Evolutionary conservation across 2,797 vertebrate species (phyloP).

Genomic region (Acipenser oxyrinchus): DNA sequence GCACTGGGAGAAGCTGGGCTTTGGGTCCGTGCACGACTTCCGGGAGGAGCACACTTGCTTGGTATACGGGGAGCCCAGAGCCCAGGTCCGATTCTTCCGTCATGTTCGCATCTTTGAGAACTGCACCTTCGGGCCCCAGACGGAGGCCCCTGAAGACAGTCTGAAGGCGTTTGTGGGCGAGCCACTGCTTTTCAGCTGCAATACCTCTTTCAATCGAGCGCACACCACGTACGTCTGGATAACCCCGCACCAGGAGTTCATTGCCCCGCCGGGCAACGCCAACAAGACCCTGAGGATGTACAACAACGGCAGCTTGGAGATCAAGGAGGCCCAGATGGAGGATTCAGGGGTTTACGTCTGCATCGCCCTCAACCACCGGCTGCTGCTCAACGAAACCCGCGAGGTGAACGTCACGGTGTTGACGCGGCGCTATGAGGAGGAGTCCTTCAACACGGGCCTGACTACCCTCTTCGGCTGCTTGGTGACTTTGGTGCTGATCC

Average conservation of each 20-base stretch:
- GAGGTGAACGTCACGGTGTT: slow-evolving; percentile 79
- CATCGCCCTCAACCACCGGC: slow-evolving; percentile 59
- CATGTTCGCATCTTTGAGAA: slow-evolving; percentile 67
- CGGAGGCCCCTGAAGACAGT: slow-evolving; percentile 30
- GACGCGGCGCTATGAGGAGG: slow-evolving; percentile 21
- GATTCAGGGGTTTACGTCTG: slow-evolving; percentile 79
- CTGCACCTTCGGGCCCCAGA: slow-evolving; percentile 49
- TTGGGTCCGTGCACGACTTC: slow-evolving; percentile 68
- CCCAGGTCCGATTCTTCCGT: slow-evolving; percentile 67
- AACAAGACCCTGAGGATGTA: slow-evolving; percentile 63
- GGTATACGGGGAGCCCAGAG: slow-evolving; percentile 54
- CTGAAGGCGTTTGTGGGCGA: slow-evolving; percentile 46
- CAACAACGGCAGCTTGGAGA: slow-evolving; percentile 74
- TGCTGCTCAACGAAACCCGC: slow-evolving; percentile 59
- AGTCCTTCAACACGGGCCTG: slow-evolving; percentile 81
- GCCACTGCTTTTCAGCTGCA: slow-evolving; percentile 61
- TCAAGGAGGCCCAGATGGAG: slow-evolving; percentile 40
- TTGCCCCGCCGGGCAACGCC: slow-evolving; percentile 62
- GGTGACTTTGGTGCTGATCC: slow-evolving; percentile 78
- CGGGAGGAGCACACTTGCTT: slow-evolving; percentile 67
- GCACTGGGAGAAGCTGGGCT: slow-evolving; percentile 65
- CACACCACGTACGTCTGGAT: slow-evolving; percentile 70
- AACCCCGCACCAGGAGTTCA: slow-evolving; percentile 65
- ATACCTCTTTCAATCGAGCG: slow-evolving; percentile 37
- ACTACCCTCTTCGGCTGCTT: slow-evolving; percentile 86